Evolutionary conservation across 2,888 invertebrate genomes (phyloP), one percentile per base, ranked within the genome.

Genomic region (Drosophila quinaria): DNA sequence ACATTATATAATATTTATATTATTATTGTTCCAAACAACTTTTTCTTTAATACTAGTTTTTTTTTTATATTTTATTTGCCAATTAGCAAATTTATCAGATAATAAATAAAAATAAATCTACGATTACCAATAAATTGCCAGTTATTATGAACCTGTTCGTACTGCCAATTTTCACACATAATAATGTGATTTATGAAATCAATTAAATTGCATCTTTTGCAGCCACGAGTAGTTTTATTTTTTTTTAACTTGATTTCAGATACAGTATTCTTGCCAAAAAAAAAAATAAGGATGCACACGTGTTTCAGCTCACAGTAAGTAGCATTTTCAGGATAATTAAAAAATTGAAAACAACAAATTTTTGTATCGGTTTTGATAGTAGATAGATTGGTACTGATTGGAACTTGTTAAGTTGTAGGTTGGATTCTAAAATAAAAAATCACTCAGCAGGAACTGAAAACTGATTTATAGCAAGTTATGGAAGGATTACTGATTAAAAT

Each of bases 41-140:
- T 25, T 49, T 49, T 49, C 5, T 11, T 6, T 3, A 49, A 3
- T 50, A 49, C 31, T 6, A 17, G 49, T 19, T 33, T 13, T 19
- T 19, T 29, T 50, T 19, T 35, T 19, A 19, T 33, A 15, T 8
- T 50, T 50, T 19, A 50, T 33, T 33, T 35, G 50, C 19, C 33
- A 35, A 50, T 50, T 35, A 50, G 22, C n/a, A 22, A 35, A 9
- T 35, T 50, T 35, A 22, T 35, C 19, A 33, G 13, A 4, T 13
- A 50, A 35, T 50, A 13, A 50, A 35, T 49, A 31, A 31, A 31
- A 17, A 49, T 11, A 31, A 19, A 50, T 19, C 35, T 50, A 50
- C 35, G 19, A n/a, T 35, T 35, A 2, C 50, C 35, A 50, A 33
- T 50, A 35, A 35, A 50, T 19, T n/a, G 13, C 33, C 19, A 15